A percentile compares a stretch with the other conserved stretches of the same genome.
phyloP scores from a whole-genome alignment of 1,140 invertebrate species.

The Scaptomyza graminum region DNA sequence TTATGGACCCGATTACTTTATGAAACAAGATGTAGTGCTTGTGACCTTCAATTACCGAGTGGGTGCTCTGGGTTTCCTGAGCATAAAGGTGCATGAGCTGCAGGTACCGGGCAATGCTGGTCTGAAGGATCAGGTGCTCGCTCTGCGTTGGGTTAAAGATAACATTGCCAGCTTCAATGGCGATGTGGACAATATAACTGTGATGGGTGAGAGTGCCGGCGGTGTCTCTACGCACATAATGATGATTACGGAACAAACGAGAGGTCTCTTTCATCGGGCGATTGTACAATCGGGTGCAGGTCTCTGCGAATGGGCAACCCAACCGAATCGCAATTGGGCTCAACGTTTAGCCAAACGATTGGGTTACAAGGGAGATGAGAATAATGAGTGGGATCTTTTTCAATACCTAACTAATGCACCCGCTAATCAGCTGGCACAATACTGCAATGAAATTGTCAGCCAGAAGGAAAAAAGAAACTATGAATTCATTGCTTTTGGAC shows the following conservation, averaged over 20 bases:
- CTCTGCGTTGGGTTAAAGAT: constrained; percentile 82
- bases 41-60: constrained; percentile 90
- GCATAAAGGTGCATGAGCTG: constrained; percentile 69
- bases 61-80: constrained; percentile 85
- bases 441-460: constrained; percentile 57
- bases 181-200: constrained; percentile 73
- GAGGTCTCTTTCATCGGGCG: constrained; percentile 86
- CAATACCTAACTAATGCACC: constrained; percentile 74
- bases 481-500: constrained; percentile 72
- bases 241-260: constrained; percentile 65
- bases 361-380: constrained; percentile 65
- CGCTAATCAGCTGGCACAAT: constrained; percentile 35
- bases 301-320: constrained; percentile 79
- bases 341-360: constrained; percentile 56
- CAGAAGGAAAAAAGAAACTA: constrained; percentile 58
- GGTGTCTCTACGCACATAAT: constrained; percentile 66
- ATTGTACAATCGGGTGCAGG: constrained; percentile 86
- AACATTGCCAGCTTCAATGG: constrained; percentile 81
- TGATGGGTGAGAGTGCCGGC: constrained; percentile 83
- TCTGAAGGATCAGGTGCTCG: constrained; percentile 83
- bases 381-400: constrained; percentile 60
- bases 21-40: constrained; percentile 87
- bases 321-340: constrained; percentile 40
- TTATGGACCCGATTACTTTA: constrained; percentile 87
- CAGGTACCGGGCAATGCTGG: constrained; percentile 81